These are phyloP conservation scores for Penaeus japonicus DNA, from an alignment of 1,140 invertebrate species.

Conservation along the genomic window DNA sequence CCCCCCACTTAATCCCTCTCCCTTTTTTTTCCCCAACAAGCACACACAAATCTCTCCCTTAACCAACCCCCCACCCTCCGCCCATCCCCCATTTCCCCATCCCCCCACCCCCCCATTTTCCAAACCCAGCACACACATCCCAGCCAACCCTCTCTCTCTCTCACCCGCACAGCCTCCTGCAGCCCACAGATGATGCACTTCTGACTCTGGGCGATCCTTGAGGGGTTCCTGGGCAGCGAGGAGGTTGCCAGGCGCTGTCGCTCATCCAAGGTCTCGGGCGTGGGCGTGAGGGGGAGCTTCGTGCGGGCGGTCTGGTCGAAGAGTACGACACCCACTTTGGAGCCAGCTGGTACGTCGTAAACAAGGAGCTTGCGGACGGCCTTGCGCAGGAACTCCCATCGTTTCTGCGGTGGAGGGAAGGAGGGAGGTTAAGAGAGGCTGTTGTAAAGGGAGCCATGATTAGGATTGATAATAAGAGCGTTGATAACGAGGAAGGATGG, in stretches of 20 bases:
- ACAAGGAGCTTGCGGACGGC: constrained; percentile 70
- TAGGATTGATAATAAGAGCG: too few relatives aligned
- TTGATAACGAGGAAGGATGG: too few relatives aligned
- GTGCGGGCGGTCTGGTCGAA: constrained; percentile 36
- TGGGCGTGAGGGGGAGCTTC: constrained; percentile 44
- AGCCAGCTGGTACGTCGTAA: constrained; percentile 65
- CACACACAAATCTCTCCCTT: too few relatives aligned
- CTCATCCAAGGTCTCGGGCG: constrained; percentile 45
- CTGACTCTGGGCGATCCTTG: constrained; percentile 45
- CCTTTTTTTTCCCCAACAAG: too few relatives aligned
- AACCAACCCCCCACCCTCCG: too few relatives aligned
- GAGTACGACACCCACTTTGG: constrained; percentile 59
- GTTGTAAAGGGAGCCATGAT: too few relatives aligned
- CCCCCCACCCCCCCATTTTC: too few relatives aligned
- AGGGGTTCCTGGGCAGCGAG: constrained; percentile 56
- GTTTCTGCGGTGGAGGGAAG: constrained; percentile 63
- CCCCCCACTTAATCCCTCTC: too few relatives aligned
- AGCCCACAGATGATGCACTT: constrained; percentile 58
- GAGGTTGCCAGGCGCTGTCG: constrained; percentile 52
- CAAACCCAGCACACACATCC: neutral
- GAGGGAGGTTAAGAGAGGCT: neutral
- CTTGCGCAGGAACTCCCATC: constrained; percentile 70
- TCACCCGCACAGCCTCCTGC: constrained; percentile 52
- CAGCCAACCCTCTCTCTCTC: neutral
- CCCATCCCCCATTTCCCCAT: too few relatives aligned